Base-by-base conservation (phyloP, 2,797 vertebrate genomes). In the Danionella dracula region DNA sequence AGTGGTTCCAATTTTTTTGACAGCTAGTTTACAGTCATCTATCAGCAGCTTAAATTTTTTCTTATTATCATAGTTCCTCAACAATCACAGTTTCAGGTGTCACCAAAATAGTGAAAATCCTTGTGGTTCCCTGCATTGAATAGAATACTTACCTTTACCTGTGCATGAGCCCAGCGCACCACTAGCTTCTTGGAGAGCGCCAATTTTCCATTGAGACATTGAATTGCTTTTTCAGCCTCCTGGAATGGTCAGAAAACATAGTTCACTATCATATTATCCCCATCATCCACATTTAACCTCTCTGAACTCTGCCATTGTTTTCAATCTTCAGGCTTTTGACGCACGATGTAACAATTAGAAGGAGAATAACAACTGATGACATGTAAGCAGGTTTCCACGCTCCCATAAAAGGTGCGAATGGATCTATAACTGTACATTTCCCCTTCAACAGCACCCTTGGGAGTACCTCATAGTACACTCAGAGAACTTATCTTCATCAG, bases 201-300 rank as follows among this genome's bases (percentile, higher is more conserved):
- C 78, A 99, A 85, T 71, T 99, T 98, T 72, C 96, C 96, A 73
- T 99, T 99, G 76, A 99, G 90, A 85, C 95, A 90, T 60, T 98
- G 94, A 81, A 99, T 98, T 1, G 95, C 97, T 73, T 93, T 88
- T 56, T 98, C 97, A 2, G 95, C 95, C 86, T 99, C 96, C 96
- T 98, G 86, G 41, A 15, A 32, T 2, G 11, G 13, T 32, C 11
- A 49, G 35, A 27, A 53, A 9, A 23, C 6, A 35, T 8, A 13
- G 4, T 29, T 8, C 8, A 15, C 1, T 4, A 42, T 27, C 1
- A n/a, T 4, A 6, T 2, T 13, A 37, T 29, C 15, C 19, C 7
- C 17, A 20, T 45, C 11, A 21, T 9, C 17, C 37, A 53, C n/a
- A n/a, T n/a, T n/a, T n/a, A n/a, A n/a, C n/a, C n/a, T n/a, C n/a